Conservation (phyloP, 1,140 invertebrate species). For the Stegodyphus mimosarum region DNA sequence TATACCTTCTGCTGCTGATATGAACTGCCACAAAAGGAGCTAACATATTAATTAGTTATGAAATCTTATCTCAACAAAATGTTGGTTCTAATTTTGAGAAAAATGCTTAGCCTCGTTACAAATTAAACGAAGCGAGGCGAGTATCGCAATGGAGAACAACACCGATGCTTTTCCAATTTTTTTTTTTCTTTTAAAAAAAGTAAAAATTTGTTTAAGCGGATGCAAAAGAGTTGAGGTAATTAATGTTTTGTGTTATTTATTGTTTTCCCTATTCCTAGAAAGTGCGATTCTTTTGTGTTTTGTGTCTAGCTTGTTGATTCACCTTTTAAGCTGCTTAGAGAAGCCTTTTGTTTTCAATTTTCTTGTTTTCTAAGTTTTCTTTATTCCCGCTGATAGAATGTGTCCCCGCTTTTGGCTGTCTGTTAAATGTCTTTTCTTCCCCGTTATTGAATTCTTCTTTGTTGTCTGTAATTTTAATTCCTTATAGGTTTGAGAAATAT, state of each 20-base stretch:
- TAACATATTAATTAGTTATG: slow-evolving; percentile 38
- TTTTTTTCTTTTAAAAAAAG: not conserved
- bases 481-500: too few relatives aligned
- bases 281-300: slow-evolving; percentile 21
- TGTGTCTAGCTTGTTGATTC: slow-evolving; percentile 24
- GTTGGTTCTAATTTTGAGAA: not conserved
- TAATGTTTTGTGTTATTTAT: slow-evolving; percentile 41
- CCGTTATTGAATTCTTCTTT: too few relatives aligned
- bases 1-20: slow-evolving; percentile 9
- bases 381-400: not conserved
- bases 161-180: too few relatives aligned
- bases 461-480: too few relatives aligned
- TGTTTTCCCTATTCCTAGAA: not conserved
- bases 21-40: not conserved
- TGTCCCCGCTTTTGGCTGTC: not conserved
- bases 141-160: too few relatives aligned
- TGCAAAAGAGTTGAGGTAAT: slow-evolving; percentile 25
- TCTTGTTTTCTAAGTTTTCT: slow-evolving; percentile 2
- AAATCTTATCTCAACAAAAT: slow-evolving; percentile 22
- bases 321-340: slow-evolving; percentile 35
- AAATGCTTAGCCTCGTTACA: not conserved
- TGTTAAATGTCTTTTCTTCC: too few relatives aligned
- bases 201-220: slow-evolving; percentile 13
- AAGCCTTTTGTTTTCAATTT: slow-evolving; percentile 5
- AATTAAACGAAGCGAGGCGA: not conserved